Evolutionary conservation across 2,888 invertebrate species (phyloP), one percentile per base, ranked within the genome.

Genomic region (Lasius fuliginosus): DNA sequence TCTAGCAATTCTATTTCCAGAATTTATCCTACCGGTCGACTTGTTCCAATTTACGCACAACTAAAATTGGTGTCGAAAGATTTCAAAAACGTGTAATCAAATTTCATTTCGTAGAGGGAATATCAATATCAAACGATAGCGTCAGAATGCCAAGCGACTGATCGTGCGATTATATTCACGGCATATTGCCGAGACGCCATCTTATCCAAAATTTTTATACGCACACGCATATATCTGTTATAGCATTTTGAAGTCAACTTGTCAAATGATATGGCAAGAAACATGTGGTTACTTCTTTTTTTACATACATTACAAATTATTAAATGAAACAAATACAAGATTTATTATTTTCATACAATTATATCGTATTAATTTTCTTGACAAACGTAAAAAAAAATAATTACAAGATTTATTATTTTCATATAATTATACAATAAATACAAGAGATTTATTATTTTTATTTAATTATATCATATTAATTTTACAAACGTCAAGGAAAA

Each of bases 21-120:
- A 85, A 85, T 84, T 87, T 85, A 81, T 86, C 86, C 83, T 74
- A 85, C 84, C 67, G 86, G 76, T 85, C 71, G 77, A 74, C 33
- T 62, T 49, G 36, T 40, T 67, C 12, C 67, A 46, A 68, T 73
- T 18, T 12, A 9, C 68, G n/a, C 40, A n/a, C 53, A 33, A 58
- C 12, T 33, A 15, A 23, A 23, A 23, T 23, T 42, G 8, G 1
- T 27, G 53, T 68, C 27, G 23, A 49, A 36, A 30, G n/a, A 42
- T 15, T 27, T 8, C n/a, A 11, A 6, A 58, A 18, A 18, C 15
- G 23, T 9, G 8, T n/a, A 15, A 42, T 30, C 30, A 46, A 65
- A n/a, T 9, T 42, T 30, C 3, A 46, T 49, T 23, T 53, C 8
- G 6, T 27, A 23, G 15, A 11, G 27, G 30, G 11, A 36, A 40